phyloP scores from a whole-genome alignment of 2,888 invertebrate species.

The Hemicrepidius hirtus region DNA sequence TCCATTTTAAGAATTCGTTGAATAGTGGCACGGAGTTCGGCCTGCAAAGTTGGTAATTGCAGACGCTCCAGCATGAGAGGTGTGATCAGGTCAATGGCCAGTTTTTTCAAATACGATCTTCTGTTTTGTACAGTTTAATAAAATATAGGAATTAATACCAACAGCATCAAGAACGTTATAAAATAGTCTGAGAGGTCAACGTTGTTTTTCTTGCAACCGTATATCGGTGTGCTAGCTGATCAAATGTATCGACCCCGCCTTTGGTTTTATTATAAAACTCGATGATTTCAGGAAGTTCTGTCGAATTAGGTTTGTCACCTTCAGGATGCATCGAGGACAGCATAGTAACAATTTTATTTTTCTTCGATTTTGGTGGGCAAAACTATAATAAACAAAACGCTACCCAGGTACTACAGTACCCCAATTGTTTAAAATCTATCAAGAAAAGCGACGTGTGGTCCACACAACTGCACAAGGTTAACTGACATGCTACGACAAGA shows the following conservation, averaged over 20 bases:
- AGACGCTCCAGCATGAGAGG: slow-evolving; percentile 31
- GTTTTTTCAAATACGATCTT: slow-evolving; percentile 35
- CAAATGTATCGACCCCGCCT: slow-evolving; percentile 12
- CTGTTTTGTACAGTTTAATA: slow-evolving; percentile 1
- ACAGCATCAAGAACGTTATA: slow-evolving; percentile 17
- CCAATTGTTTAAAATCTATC: too few relatives aligned
- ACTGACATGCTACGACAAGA: too few relatives aligned
- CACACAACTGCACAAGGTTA: too few relatives aligned
- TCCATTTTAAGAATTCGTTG: slow-evolving; percentile 6
- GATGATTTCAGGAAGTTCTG: slow-evolving; percentile 12
- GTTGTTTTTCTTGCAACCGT: slow-evolving; percentile 34
- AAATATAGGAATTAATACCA: slow-evolving; percentile 27
- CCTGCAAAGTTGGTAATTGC: slow-evolving; percentile 30
- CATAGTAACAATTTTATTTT: slow-evolving; percentile 32
- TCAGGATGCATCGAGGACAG: slow-evolving; percentile 32
- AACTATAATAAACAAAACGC: too few relatives aligned
- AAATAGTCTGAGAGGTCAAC: slow-evolving; percentile 38
- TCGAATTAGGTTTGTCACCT: neutral
- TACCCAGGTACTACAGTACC: too few relatives aligned
- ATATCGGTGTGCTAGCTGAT: slow-evolving; percentile 20
- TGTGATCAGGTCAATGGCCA: slow-evolving; percentile 34
- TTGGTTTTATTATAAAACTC: slow-evolving; percentile 10
- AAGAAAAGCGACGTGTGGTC: too few relatives aligned
- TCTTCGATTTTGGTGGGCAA: slow-evolving; percentile 32
- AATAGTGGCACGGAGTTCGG: slow-evolving; percentile 27